Conservation (phyloP, 1,140 invertebrate species). For the Ceratosolen solmsi region DNA sequence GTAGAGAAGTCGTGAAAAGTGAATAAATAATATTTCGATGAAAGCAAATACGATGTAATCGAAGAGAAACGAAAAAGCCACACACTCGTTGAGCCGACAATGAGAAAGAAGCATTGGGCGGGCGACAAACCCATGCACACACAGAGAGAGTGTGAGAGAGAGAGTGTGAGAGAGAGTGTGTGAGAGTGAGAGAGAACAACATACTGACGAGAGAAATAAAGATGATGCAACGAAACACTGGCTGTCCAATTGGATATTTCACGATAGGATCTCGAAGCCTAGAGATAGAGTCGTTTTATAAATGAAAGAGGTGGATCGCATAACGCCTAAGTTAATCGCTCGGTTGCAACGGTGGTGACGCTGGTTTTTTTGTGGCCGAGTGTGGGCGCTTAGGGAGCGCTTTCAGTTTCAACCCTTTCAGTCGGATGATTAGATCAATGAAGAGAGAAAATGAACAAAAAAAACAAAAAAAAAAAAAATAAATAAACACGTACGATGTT, state of each 20-base stretch:
- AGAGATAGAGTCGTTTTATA: slow-evolving; percentile 21
- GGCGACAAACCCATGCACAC: neutral
- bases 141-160: too few relatives aligned
- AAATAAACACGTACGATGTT: neutral
- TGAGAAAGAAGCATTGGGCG: neutral
- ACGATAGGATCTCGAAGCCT: slow-evolving; percentile 13
- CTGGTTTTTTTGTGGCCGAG: slow-evolving; percentile 6
- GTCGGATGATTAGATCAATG: slow-evolving; percentile 34
- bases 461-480: neutral
- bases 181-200: too few relatives aligned
- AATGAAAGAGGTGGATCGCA: slow-evolving; percentile 32
- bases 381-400: slow-evolving; percentile 28
- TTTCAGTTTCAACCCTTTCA: slow-evolving; percentile 41
- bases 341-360: neutral
- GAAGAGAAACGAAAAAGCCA: neutral
- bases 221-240: slow-evolving; percentile 9
- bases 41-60: neutral
- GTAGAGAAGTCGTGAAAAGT: too few relatives aligned
- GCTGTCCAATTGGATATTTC: slow-evolving; percentile 42
- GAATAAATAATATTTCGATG: neutral
- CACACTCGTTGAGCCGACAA: neutral
- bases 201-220: neutral
- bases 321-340: slow-evolving; percentile 33
- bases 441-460: neutral
- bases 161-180: too few relatives aligned